Percentiles rank a stretch among this genome's conserved stretches.
Evolutionary conservation across 2,113 vertebrate genomes (phyloP).

Genomic region (Ophthalmolycus amberensis): DNA sequence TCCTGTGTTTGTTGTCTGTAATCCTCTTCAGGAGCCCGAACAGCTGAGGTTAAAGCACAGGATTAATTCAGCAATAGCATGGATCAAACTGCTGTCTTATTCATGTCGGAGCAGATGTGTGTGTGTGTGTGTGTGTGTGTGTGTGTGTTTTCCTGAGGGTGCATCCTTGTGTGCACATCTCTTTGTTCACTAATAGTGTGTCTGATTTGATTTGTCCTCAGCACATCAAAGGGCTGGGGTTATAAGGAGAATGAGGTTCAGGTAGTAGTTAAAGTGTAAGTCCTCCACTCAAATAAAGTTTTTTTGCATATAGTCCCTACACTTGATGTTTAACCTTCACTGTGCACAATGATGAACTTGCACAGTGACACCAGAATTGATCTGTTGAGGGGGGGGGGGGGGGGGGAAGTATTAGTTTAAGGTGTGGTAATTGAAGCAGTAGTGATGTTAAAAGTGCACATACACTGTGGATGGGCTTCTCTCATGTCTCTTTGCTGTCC

Average conservation of each 20-base stretch:
- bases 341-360: neutral
- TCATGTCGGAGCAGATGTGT: slow-evolving; percentile 48
- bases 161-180: slow-evolving; percentile 29
- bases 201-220: neutral
- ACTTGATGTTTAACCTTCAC: neutral
- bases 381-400: neutral
- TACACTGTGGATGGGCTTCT: neutral
- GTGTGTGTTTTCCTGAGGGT: slow-evolving; percentile 28
- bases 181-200: slow-evolving; percentile 11
- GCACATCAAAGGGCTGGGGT: neutral
- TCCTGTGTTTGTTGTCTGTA: slow-evolving; percentile 45
- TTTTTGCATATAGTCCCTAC: neutral
- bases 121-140: slow-evolving; percentile 14
- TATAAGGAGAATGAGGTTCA: neutral
- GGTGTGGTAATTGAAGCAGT: neutral
- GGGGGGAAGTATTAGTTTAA: neutral
- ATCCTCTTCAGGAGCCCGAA: slow-evolving; percentile 57
- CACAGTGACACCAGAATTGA: neutral
- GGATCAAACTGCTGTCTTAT: slow-evolving; percentile 48
- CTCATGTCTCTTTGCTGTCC: neutral
- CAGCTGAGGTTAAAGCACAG: slow-evolving; percentile 57
- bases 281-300: neutral
- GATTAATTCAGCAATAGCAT: slow-evolving; percentile 60
- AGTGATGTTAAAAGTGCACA: neutral
- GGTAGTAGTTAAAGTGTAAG: neutral